Evolutionary conservation across 2,113 vertebrate genomes (phyloP).

Genomic region (Clarias macrocephalus): DNA sequence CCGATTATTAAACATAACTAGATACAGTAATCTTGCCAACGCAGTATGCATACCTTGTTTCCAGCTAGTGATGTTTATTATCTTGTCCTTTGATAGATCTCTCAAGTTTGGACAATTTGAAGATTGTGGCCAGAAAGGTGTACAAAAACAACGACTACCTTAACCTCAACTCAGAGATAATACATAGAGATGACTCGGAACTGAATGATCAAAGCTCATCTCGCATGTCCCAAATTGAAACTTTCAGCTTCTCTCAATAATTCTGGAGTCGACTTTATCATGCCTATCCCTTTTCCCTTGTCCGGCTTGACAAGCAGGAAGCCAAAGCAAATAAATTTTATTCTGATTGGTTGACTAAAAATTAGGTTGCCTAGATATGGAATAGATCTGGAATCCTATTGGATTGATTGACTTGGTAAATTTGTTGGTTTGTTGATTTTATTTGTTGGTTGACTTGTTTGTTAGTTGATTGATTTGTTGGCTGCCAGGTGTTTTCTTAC

Average conservation of each 20-base stretch:
- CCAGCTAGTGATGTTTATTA: background rate
- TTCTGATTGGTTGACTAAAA: too few relatives aligned
- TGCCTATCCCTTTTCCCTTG: background rate
- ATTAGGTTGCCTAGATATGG: too few relatives aligned
- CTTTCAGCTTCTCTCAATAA: background rate
- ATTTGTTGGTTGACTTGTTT: too few relatives aligned
- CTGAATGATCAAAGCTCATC: slow-evolving; percentile 39
- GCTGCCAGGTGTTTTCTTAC: background rate
- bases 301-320: background rate
- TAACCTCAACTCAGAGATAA: slow-evolving; percentile 22
- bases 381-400: too few relatives aligned
- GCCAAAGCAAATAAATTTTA: background rate
- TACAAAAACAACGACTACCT: background rate
- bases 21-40: background rate
- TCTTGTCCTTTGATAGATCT: background rate
- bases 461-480: background rate
- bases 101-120: background rate
- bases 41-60: background rate
- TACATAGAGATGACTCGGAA: background rate
- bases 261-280: background rate
- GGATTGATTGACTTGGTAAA: too few relatives aligned
- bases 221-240: background rate
- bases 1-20: background rate
- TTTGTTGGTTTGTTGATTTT: too few relatives aligned
- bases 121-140: background rate